A percentile compares a stretch with the other conserved stretches of the same genome.
Evolutionary conservation across 2,888 invertebrate species (phyloP).

Genomic region (Tetranychus truncatus): DNA sequence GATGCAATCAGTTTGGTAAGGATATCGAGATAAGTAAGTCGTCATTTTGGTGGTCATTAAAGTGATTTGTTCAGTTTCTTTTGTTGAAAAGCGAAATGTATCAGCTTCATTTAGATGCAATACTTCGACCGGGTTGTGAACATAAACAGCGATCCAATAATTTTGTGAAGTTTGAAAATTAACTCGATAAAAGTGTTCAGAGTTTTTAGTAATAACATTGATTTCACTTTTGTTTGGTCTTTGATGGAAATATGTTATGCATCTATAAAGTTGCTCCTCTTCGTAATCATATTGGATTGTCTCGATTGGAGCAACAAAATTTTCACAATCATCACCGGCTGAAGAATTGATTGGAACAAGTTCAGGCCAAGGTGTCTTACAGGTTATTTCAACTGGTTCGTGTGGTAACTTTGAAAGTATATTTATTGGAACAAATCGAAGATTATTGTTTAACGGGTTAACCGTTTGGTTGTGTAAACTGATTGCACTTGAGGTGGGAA

Average conservation of each 20-base stretch:
- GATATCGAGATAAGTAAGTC: background rate
- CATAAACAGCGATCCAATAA: background rate
- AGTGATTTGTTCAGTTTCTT: background rate
- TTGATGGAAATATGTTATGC: slow-evolving; percentile 1
- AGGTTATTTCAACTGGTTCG: background rate
- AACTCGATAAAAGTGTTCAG: slow-evolving; percentile 6
- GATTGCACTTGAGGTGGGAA: background rate
- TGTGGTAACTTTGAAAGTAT: background rate
- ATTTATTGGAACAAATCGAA: background rate
- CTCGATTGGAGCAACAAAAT: background rate
- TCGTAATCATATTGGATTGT: background rate
- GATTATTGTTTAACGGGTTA: background rate
- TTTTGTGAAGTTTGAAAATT: background rate
- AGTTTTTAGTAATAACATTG: background rate
- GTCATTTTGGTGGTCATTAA: slow-evolving; percentile 2
- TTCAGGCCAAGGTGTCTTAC: background rate
- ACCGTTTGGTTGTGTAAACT: no score
- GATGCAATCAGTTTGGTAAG: background rate
- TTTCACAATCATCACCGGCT: background rate
- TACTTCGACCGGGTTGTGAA: slow-evolving; percentile 1
- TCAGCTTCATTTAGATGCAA: background rate
- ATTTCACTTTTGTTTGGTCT: background rate
- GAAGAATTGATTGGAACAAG: background rate
- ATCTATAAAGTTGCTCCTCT: background rate
- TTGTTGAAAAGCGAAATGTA: background rate